Evolutionary conservation across 2,888 invertebrate genomes (phyloP), one percentile per base, ranked within the genome.

Genomic region (Sinohyriopsis cumingii): DNA sequence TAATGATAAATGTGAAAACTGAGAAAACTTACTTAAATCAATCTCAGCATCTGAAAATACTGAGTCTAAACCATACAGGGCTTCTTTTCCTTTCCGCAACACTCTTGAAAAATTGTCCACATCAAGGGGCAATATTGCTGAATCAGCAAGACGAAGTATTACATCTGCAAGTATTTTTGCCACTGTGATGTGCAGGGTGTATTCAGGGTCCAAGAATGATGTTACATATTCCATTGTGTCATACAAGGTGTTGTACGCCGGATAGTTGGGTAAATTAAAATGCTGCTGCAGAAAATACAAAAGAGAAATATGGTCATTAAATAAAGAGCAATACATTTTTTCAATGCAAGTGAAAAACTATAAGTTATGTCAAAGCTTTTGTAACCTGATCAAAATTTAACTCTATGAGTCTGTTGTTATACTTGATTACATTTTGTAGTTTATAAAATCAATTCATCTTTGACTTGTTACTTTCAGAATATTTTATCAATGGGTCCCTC

Each of bases 211-310:
- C 33, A 90, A 84, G 70, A 85, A 83, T 24, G 73, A 82, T 45
- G 81, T 79, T 57, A 90, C 80, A 69, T 89, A 87, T 56, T 88
- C 82, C 72, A 87, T 87, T 3, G 87, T 90, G 64, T 90, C 90
- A 59, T 88, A 87, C 28, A 88, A 80, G 0, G 90, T 90, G 71
- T 89, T 90, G 74, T 89, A 87, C 12, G 84, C 87, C 9, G 90
- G 89, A 71, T 88, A 89, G 12, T 81, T 82, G 15, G 83, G 82
- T 9, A 86, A 67, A 67, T 77, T 69, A 9, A 76, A 75, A 72
- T 84, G 84, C 19, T 74, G 67, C 85, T 86, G 77, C 33, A 77
- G 72, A 20, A 63, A 60, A 56, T 28, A 33, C 6, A 18, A 59
- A 61, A 64, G 12, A 20, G 22, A 67, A 28, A 20, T 55, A 12